These are phyloP conservation scores for Halocynthia roretzi DNA, from an alignment of 23 tunicate genomes.

Conservation along the genomic window DNA sequence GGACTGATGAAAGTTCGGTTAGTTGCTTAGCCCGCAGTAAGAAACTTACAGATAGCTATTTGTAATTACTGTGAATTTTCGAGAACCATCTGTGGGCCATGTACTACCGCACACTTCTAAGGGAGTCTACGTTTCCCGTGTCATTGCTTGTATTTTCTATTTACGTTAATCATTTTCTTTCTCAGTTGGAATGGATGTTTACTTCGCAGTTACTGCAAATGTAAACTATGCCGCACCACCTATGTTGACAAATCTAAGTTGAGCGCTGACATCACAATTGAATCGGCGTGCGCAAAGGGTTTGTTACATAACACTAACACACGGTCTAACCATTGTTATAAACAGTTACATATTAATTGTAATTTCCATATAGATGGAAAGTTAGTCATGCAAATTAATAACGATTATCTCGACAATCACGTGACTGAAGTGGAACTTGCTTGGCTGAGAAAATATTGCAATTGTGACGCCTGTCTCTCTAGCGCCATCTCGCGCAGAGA, in stretches of 20 bases:
- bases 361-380: neutral
- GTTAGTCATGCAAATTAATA: neutral
- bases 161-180: neutral
- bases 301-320: neutral
- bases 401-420: constrained; percentile 2
- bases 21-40: too few species aligned
- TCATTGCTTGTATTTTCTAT: too few species aligned
- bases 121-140: too few species aligned
- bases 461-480: neutral
- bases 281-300: neutral
- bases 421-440: neutral
- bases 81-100: too few species aligned
- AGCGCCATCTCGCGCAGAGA: neutral
- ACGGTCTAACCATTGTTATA: neutral
- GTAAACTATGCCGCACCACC: neutral
- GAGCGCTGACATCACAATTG: neutral
- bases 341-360: neutral
- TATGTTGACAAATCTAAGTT: neutral
- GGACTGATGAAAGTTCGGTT: too few species aligned
- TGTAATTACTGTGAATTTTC: too few species aligned
- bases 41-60: too few species aligned
- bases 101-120: too few species aligned
- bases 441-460: constrained; percentile 1
- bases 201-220: neutral
- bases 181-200: neutral